Evolutionary conservation across 2,797 vertebrate species (phyloP).

Genomic region (Crotalus adamanteus): DNA sequence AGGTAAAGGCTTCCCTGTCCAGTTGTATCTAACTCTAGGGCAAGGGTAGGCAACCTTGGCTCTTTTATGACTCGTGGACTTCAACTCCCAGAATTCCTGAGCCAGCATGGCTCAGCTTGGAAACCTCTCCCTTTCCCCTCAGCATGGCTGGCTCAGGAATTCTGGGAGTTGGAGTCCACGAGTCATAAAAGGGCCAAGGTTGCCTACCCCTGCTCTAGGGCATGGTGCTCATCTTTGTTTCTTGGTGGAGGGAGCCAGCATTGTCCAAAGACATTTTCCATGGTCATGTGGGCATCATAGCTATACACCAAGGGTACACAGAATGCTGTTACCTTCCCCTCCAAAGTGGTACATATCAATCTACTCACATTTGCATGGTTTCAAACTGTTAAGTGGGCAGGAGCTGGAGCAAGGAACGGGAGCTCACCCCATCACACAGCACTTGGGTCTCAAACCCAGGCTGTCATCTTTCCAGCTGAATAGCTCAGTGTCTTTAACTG

Average conservation of each 20-base stretch:
- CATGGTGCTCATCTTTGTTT: background rate
- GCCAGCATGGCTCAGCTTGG: too few relatives aligned
- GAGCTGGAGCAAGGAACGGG: background rate
- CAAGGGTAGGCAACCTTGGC: background rate
- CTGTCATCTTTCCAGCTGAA: background rate
- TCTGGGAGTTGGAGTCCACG: too few relatives aligned
- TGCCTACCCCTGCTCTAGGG: background rate
- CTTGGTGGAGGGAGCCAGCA: background rate
- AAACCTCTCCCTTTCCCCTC: too few relatives aligned
- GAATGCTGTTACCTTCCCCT: background rate
- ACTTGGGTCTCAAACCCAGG: background rate
- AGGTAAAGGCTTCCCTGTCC: background rate
- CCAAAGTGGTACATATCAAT: background rate
- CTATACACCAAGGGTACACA: accelerated
- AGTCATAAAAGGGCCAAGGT: too few relatives aligned
- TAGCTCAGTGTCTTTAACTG: background rate
- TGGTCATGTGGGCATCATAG: background rate
- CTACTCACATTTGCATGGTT: background rate
- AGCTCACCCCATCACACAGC: background rate
- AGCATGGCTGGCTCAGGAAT: too few relatives aligned
- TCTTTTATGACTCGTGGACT: too few relatives aligned
- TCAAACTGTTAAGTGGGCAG: background rate
- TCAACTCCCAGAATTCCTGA: too few relatives aligned
- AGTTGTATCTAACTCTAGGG: background rate
- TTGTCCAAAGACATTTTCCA: background rate